Evolutionary conservation across 2,797 vertebrate species (phyloP).

Genomic region (Hoplostethus mediterraneus): DNA sequence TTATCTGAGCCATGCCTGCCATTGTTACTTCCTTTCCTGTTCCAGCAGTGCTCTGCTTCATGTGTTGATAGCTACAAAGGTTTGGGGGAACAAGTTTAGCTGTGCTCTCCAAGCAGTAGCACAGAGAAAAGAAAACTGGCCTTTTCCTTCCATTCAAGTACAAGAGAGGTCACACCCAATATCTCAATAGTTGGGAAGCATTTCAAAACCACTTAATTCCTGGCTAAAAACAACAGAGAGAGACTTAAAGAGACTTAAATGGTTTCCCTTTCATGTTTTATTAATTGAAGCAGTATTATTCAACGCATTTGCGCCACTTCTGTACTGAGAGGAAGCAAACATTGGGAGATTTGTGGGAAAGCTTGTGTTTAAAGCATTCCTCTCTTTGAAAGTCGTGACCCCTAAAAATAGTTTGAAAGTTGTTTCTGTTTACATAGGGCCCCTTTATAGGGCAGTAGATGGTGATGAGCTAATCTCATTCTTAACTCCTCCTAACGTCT

Average conservation of each 20-base stretch:
- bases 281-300: not conserved
- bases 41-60: not conserved
- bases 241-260: slow-evolving; percentile 7
- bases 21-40: slow-evolving; percentile 57
- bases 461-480: not conserved
- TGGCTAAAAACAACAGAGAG: slow-evolving; percentile 28
- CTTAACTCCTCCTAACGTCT: too few relatives aligned
- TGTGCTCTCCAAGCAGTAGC: not conserved
- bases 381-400: not conserved
- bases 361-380: not conserved
- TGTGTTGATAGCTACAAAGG: slow-evolving; percentile 7
- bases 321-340: slow-evolving; percentile 3
- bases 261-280: not conserved
- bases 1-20: slow-evolving; percentile 16
- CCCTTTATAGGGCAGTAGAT: too few relatives aligned
- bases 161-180: slow-evolving; percentile 39
- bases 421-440: not conserved
- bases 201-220: slow-evolving; percentile 17
- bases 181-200: slow-evolving; percentile 27
- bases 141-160: slow-evolving; percentile 61
- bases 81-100: not conserved
- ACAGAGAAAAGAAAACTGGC: slow-evolving; percentile 40
- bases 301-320: not conserved
- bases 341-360: not conserved
- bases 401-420: not conserved